phyloP scores from a whole-genome alignment of 1,140 invertebrate species.

The Eumeta japonica region DNA sequence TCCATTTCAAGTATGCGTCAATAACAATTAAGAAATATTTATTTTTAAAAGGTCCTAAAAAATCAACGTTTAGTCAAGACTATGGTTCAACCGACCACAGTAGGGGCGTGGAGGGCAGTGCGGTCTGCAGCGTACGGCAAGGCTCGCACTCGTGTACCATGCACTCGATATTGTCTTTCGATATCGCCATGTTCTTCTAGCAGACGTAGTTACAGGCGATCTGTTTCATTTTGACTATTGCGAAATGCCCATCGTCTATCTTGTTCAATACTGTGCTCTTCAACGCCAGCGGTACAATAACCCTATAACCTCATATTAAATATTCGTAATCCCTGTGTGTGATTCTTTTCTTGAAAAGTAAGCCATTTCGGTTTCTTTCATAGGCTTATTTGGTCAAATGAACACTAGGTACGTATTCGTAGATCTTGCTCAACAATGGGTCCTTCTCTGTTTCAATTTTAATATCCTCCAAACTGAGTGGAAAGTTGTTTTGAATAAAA shows the following conservation, averaged over 20 bases:
- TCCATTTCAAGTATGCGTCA: slow-evolving; percentile 23
- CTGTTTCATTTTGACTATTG: slow-evolving; percentile 44
- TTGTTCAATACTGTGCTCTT: slow-evolving; percentile 17
- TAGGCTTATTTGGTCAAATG: too few species aligned
- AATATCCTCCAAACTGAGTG: too few species aligned
- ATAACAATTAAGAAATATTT: slow-evolving; percentile 19
- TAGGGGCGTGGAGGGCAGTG: slow-evolving; percentile 1
- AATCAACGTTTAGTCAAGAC: slow-evolving; percentile 21
- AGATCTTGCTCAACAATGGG: too few species aligned
- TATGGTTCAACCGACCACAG: slow-evolving; percentile 5
- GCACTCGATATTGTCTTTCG: slow-evolving; percentile 37
- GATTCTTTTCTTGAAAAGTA: slow-evolving; percentile 39
- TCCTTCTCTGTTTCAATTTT: too few species aligned
- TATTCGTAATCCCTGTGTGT: slow-evolving; percentile 10
- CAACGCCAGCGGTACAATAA: slow-evolving; percentile 31
- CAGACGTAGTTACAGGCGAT: slow-evolving; percentile 34
- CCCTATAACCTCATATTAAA: slow-evolving; percentile 21
- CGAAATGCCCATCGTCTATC: slow-evolving; percentile 38
- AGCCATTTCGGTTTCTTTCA: slow-evolving; percentile 20
- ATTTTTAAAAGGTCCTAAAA: slow-evolving; percentile 14
- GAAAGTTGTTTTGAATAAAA: too few species aligned
- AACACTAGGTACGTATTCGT: too few species aligned
- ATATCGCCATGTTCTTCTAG: slow-evolving; percentile 48
- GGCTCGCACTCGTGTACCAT: slow-evolving; percentile 1
- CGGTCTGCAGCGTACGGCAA: not conserved